A percentile compares a stretch with the other conserved stretches of the same genome.
Conservation (phyloP, 2,113 vertebrate genomes). For the Entelurus aequoreus region DNA sequence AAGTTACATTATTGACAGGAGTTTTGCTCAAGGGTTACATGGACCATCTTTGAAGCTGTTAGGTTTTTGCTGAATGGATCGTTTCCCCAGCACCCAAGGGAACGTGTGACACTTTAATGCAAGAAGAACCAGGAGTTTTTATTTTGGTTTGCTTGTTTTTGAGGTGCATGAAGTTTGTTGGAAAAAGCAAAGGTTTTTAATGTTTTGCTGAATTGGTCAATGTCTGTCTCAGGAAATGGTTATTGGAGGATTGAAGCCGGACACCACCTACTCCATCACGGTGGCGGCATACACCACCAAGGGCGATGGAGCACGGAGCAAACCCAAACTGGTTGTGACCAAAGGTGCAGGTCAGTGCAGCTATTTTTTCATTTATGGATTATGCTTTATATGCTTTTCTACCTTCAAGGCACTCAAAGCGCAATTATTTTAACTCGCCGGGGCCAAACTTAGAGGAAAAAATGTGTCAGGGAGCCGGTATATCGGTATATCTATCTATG, state of each 20-base stretch:
- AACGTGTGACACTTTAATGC: constrained; percentile 46
- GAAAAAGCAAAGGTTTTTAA: constrained; percentile 42
- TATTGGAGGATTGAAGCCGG: constrained; percentile 88
- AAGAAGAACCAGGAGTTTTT: constrained; percentile 33
- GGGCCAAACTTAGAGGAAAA: too few relatives aligned
- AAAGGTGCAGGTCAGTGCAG: constrained; percentile 86
- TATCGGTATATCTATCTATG: too few relatives aligned
- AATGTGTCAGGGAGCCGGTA: too few relatives aligned
- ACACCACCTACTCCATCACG: constrained; percentile 93
- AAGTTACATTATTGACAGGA: constrained; percentile 52
- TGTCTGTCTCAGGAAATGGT: constrained; percentile 83
- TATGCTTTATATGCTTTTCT: too few relatives aligned
- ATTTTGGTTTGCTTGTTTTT: not conserved
- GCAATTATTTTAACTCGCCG: too few relatives aligned
- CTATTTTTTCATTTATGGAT: too few relatives aligned
- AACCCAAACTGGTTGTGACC: constrained; percentile 88
- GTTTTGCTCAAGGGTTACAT: constrained; percentile 35
- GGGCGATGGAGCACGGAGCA: constrained; percentile 95
- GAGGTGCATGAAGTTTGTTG: constrained; percentile 33
- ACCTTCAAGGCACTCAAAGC: too few relatives aligned
- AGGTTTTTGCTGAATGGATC: constrained; percentile 50
- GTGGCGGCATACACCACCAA: constrained; percentile 99
- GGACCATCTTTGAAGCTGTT: constrained; percentile 28
- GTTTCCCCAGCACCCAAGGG: constrained; percentile 26
- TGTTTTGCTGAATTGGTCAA: constrained; percentile 30